phyloP scores from a whole-genome alignment of 2,888 invertebrate species.

The Diaperis boleti region DNA sequence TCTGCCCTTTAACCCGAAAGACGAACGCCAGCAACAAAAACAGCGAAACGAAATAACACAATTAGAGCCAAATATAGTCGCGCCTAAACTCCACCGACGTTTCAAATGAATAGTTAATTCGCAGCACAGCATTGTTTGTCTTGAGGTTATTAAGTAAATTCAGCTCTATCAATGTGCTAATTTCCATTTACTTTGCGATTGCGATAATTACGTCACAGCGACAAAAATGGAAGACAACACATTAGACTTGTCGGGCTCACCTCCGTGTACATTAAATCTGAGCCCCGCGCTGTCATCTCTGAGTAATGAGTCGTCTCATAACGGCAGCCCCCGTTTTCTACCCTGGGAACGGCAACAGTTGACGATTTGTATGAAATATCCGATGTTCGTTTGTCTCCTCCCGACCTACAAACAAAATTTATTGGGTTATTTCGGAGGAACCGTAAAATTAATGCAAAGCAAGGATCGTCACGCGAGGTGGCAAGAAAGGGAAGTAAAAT shows the following conservation, averaged over 20 bases:
- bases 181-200: not conserved
- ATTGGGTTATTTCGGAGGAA: not conserved
- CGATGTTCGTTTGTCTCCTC: not conserved
- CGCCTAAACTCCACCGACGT: not conserved
- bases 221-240: not conserved
- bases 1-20: not conserved
- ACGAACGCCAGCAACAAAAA: constrained; percentile 6
- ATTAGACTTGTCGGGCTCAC: constrained; percentile 29
- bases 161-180: not conserved
- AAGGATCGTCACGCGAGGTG: too few species aligned
- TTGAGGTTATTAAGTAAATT: constrained; percentile 1
- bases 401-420: not conserved
- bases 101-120: constrained; percentile 18
- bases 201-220: not conserved
- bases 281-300: constrained; percentile 19
- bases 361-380: not conserved
- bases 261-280: constrained; percentile 30
- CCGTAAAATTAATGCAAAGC: too few species aligned
- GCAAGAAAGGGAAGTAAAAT: too few species aligned
- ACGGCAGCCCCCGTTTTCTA: constrained; percentile 1
- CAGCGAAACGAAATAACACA: constrained; percentile 11
- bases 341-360: constrained; percentile 4
- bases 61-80: constrained; percentile 18
- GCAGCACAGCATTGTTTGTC: constrained; percentile 3
- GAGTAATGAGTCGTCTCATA: constrained; percentile 33